Conservation (phyloP, 2,113 vertebrate genomes). For the Apodemus speciosus region DNA sequence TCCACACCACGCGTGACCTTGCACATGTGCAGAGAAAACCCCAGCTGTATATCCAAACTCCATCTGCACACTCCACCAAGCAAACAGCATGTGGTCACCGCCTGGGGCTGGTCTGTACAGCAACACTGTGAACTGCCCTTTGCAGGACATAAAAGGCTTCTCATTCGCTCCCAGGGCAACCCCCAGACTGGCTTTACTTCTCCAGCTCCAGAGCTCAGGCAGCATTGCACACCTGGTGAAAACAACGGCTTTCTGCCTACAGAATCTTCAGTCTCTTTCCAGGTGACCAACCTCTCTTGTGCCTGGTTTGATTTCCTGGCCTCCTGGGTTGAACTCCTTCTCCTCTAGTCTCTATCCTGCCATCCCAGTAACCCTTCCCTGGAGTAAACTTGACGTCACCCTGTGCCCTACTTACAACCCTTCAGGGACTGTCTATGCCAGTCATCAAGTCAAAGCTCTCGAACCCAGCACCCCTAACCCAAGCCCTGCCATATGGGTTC, state of each 20-base stretch:
- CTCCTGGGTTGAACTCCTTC: background rate
- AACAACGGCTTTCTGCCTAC: background rate
- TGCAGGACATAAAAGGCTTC: background rate
- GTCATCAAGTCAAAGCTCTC: background rate
- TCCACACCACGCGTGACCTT: background rate
- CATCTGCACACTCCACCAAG: background rate
- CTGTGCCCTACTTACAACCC: background rate
- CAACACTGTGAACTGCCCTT: background rate
- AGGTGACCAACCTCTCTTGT: background rate
- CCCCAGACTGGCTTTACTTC: background rate
- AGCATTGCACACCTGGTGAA: background rate
- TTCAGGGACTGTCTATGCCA: background rate
- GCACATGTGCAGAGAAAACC: background rate
- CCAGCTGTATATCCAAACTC: background rate
- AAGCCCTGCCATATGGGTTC: background rate
- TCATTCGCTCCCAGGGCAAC: background rate
- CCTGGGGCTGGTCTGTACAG: background rate
- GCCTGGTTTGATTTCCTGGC: background rate
- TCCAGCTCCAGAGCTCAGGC: background rate
- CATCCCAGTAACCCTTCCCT: background rate
- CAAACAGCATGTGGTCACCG: background rate
- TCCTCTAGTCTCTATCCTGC: background rate
- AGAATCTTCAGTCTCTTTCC: background rate
- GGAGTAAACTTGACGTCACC: background rate
- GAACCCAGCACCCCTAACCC: background rate